Conservation (phyloP, 2,797 vertebrate species). For the Lutjanus campechanus region DNA sequence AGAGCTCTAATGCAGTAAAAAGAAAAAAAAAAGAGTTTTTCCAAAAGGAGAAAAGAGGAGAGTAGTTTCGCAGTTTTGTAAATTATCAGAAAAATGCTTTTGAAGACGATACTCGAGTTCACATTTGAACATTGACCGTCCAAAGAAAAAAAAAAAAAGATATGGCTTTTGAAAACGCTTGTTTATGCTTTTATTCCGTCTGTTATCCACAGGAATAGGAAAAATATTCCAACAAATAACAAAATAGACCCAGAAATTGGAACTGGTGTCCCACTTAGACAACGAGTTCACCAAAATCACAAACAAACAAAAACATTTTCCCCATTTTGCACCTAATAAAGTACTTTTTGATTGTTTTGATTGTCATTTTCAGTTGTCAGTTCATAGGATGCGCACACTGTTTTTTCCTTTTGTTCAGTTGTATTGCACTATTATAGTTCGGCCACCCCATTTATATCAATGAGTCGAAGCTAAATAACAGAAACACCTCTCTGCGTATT, state of each 20-base stretch:
- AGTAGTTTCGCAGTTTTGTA: conserved; percentile 12
- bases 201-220: background rate
- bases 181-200: background rate
- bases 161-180: background rate
- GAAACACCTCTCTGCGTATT: background rate
- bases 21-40: background rate
- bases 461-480: background rate
- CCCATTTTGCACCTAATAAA: no score
- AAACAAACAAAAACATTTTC: background rate
- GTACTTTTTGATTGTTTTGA: no score
- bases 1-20: conserved; percentile 22
- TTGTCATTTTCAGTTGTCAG: background rate
- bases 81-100: conserved; percentile 8
- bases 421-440: no score
- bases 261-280: background rate
- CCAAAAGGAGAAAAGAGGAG: background rate
- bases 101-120: background rate
- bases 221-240: background rate
- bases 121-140: background rate
- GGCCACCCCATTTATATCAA: no score
- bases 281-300: background rate
- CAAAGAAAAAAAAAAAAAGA: background rate
- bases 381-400: background rate
- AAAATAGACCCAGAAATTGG: background rate
- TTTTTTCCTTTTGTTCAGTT: background rate